phyloP scores from a whole-genome alignment of 2,888 invertebrate species.

The Lasioglossum pauxillum region DNA sequence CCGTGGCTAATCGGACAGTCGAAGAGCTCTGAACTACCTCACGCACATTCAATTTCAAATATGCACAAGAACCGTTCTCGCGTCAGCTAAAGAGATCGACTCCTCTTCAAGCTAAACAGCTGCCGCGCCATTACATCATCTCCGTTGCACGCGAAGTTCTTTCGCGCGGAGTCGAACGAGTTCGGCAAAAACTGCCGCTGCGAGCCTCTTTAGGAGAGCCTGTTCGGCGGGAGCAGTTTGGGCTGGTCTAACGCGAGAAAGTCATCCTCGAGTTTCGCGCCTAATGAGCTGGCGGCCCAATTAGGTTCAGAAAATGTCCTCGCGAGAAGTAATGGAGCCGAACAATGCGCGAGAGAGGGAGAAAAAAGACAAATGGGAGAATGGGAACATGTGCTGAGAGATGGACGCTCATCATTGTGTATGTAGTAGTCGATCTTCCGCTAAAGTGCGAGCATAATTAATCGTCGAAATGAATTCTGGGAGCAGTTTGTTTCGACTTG shows the following conservation, averaged over 20 bases:
- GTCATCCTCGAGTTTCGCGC: constrained; percentile 57
- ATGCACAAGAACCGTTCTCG: not conserved
- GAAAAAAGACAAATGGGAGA: not conserved
- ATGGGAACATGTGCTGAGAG: constrained; percentile 36
- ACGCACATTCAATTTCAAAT: not conserved
- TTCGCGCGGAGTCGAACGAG: not conserved
- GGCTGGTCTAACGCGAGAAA: constrained; percentile 20
- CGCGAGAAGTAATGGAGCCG: constrained; percentile 40
- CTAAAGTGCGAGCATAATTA: not conserved
- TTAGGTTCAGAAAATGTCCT: constrained; percentile 58
- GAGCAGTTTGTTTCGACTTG: not conserved
- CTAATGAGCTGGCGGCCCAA: constrained; percentile 63
- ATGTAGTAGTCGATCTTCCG: not conserved
- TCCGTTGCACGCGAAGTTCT: not conserved
- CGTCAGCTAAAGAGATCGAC: not conserved
- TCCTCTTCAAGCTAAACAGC: not conserved
- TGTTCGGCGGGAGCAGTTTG: constrained; percentile 19
- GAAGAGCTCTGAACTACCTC: not conserved
- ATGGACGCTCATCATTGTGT: not conserved
- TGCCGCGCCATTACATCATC: not conserved
- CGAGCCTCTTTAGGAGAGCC: constrained; percentile 24
- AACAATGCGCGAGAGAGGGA: constrained; percentile 43
- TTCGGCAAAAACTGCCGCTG: constrained; percentile 8
- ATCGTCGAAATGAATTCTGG: too few species aligned
- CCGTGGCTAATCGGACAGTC: not conserved